Evolutionary conservation across 2,113 vertebrate genomes (phyloP), one percentile per base, ranked within the genome.

Genomic region (Romanogobio albipinnatus): DNA sequence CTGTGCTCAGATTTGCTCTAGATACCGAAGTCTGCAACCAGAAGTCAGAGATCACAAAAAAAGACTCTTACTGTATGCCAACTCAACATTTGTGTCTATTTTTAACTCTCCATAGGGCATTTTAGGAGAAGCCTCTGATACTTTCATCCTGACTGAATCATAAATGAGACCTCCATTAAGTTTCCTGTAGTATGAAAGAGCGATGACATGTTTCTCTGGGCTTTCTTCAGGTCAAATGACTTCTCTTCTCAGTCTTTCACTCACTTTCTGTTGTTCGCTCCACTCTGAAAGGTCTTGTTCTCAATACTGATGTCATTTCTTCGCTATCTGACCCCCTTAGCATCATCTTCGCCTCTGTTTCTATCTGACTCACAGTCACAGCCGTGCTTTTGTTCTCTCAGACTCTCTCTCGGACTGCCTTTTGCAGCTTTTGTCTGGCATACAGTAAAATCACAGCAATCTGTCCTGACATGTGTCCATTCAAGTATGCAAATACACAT

Each of bases 321-420:
- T 74, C 5, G 6, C 43, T 15, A 26, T 47, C 39, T 47, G 70
- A 73, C 70, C 43, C 47, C 70, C 43, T 47, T 47, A 47, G n/a
- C 70, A 45, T 47, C 71, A 49, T 45, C 4, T 22, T 43, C 70
- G 3, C 24, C 68, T 73, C 36, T 66, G 17, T 10, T 39, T 47
- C 22, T 10, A 1, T 70, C 70, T 73, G 70, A 73, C 39, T 74
- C 68, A 19, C 29, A 71, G 29, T 74, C 68, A 68, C 64, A 71
- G 29, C 26, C 7, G 17, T 22, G 17, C 36, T 71, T 22, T 71
- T 6, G 9, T 43, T 71, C 36, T 39, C 33, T 71, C 19, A 71
- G 8, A 71, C 68, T 43, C 22, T 5, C 17, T 70, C 66, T 70
- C 66, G 19, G 15, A 43, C 3, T 70, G 19, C 2, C 33, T 70